A percentile compares a stretch with the other conserved stretches of the same genome.
Conservation (phyloP, 2,113 vertebrate genomes). For the Mionectes macconnelli region DNA sequence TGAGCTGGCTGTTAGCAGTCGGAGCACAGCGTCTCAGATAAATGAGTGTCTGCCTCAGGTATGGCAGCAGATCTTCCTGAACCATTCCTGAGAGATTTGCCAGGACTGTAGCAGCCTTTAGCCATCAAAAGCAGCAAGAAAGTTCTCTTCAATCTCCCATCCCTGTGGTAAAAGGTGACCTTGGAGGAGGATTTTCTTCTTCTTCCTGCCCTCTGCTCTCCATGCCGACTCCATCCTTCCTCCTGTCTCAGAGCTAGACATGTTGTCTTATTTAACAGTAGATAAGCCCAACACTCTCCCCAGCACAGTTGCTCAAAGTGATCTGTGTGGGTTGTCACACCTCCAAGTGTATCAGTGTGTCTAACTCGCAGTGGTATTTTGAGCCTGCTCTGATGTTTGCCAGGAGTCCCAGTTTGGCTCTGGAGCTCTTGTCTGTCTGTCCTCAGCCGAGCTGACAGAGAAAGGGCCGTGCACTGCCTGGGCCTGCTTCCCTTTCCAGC, state of each 20-base stretch:
- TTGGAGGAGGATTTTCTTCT: constrained; percentile 70
- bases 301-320: background rate
- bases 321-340: constrained; percentile 29
- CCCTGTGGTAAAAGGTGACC: constrained; percentile 79
- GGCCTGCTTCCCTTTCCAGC: background rate
- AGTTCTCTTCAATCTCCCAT: constrained; percentile 71
- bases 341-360: background rate
- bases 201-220: background rate
- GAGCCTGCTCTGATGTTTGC: constrained; percentile 25
- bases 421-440: background rate
- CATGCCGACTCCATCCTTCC: background rate
- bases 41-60: constrained; percentile 85
- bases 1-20: constrained; percentile 88
- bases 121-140: constrained; percentile 49
- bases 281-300: background rate
- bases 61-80: constrained; percentile 82
- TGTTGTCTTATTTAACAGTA: constrained; percentile 23
- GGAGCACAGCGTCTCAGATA: constrained; percentile 77
- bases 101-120: constrained; percentile 66
- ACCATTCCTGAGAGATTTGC: constrained; percentile 77
- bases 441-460: background rate
- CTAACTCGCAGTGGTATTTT: constrained; percentile 29
- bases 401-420: constrained; percentile 36
- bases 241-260: background rate
- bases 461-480: background rate